Evolutionary conservation across 2,113 vertebrate genomes (phyloP), one percentile per base, ranked within the genome.

Genomic region (Microtus richardsoni): DNA sequence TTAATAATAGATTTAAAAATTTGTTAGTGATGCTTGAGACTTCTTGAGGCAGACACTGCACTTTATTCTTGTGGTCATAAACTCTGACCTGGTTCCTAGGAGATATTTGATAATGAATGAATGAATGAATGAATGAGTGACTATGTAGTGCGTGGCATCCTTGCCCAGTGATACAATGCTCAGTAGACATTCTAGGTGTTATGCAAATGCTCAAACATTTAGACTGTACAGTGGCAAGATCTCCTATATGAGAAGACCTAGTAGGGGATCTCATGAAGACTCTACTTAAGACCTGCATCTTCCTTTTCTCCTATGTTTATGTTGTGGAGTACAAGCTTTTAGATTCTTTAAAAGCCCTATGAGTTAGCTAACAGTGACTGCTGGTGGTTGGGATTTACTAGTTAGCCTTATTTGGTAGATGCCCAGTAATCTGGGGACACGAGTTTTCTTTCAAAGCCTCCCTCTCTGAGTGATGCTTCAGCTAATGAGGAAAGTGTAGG

Each of bases 401-500:
- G 75, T 95, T 87, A 95, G 80, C 17, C 12, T 68, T 2, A 92
- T 90, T 94, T 73, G 88, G 89, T 95, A 95, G 80, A 95, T 80
- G 93, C 73, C 16, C n/a, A 83, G 41, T 95, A 89, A 91, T 96
- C 91, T 74, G 82, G 95, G n/a, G 68, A 41, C 89, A 71, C 41
- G 70, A 66, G 60, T 88, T 84, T 88, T 91, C 52, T 91, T 93
- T 93, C 73, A 92, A 88, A 91, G 92, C 49, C 11, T 84, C 70
- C 66, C 52, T 94, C 47, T 93, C 73, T 41, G 44, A 94, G 52
- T 41, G 21, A 64, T 77, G 33, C 82, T 91, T 95, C 64, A n/a
- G 75, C 89, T 96, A 96, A 94, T 79, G 22, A 95, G 77, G 26
- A 88, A 96, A 92, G 87, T 73, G 21, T 92, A 80, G 66, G 82